phyloP scores from a whole-genome alignment of 2,888 invertebrate genomes.

The Acanthococcus lagerstroemiae region DNA sequence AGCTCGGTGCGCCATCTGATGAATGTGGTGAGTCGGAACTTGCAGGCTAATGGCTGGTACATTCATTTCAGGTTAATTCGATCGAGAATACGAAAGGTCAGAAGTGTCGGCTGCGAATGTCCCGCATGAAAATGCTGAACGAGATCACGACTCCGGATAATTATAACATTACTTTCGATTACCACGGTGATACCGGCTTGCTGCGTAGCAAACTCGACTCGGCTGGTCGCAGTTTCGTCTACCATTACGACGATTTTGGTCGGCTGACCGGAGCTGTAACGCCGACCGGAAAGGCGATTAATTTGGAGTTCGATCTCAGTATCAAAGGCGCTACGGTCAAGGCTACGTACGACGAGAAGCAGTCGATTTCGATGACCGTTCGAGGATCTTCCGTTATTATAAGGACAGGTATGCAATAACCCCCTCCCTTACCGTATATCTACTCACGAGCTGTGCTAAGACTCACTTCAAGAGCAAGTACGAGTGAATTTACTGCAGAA shows the following conservation, averaged over 20 bases:
- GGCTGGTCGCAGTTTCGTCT: slow-evolving; percentile 81
- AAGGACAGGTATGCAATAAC: slow-evolving; percentile 52
- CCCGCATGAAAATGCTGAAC: slow-evolving; percentile 82
- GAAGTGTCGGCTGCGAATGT: slow-evolving; percentile 81
- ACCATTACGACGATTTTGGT: slow-evolving; percentile 91
- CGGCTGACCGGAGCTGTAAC: slow-evolving; percentile 82
- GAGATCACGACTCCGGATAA: slow-evolving; percentile 86
- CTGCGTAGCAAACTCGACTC: slow-evolving; percentile 80
- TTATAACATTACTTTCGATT: slow-evolving; percentile 87
- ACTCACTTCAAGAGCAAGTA: no score
- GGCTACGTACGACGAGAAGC: slow-evolving; percentile 70
- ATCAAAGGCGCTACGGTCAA: slow-evolving; percentile 80
- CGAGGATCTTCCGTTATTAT: slow-evolving; percentile 78
- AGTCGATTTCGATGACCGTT: slow-evolving; percentile 73
- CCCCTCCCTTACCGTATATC: neutral
- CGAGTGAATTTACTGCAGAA: no score
- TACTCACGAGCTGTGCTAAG: no score
- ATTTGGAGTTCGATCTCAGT: slow-evolving; percentile 78
- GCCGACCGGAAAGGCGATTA: slow-evolving; percentile 88
- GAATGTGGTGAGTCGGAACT: neutral
- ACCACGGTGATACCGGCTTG: slow-evolving; percentile 80
- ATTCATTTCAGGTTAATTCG: slow-evolving; percentile 62
- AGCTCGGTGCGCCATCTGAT: neutral
- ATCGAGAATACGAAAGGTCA: slow-evolving; percentile 90
- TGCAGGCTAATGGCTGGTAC: neutral